Conservation (phyloP, 1,140 invertebrate species). For the Myzus persicae region DNA sequence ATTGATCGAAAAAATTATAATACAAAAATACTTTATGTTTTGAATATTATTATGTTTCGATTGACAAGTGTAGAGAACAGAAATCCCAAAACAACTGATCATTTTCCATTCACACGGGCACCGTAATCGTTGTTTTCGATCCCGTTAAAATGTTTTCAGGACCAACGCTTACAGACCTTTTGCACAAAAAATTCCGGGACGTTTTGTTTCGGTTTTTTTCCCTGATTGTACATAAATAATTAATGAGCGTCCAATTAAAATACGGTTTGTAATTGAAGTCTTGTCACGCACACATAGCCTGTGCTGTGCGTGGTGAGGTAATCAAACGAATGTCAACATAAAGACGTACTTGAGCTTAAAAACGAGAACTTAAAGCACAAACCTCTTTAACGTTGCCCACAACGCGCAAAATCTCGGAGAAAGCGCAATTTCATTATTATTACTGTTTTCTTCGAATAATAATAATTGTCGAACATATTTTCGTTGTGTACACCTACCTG, state of each 20-base stretch:
- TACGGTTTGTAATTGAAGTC: conserved; percentile 26
- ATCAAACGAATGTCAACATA: conserved; percentile 32
- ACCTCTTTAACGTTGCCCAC: background rate
- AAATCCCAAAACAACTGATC: background rate
- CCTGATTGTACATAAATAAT: background rate
- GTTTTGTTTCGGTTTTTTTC: background rate
- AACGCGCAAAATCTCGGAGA: background rate
- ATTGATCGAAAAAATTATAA: background rate
- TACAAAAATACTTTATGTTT: background rate
- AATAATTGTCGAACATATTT: background rate
- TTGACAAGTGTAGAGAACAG: background rate
- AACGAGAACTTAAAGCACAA: background rate
- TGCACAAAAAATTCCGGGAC: background rate
- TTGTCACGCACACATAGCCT: background rate
- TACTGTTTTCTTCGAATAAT: background rate
- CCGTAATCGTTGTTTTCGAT: background rate
- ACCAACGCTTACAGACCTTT: background rate
- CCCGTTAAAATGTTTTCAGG: background rate
- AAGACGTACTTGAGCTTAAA: background rate
- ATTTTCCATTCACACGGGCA: background rate
- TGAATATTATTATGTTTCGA: background rate
- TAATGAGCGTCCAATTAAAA: conserved; percentile 48
- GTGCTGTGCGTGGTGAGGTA: background rate
- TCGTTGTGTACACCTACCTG: background rate
- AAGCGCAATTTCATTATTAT: background rate